Percentiles rank a stretch among this genome's conserved stretches.
These are phyloP conservation scores for Stenodera caucasica DNA, from an alignment of 2,888 invertebrate species.

Conservation along the genomic window DNA sequence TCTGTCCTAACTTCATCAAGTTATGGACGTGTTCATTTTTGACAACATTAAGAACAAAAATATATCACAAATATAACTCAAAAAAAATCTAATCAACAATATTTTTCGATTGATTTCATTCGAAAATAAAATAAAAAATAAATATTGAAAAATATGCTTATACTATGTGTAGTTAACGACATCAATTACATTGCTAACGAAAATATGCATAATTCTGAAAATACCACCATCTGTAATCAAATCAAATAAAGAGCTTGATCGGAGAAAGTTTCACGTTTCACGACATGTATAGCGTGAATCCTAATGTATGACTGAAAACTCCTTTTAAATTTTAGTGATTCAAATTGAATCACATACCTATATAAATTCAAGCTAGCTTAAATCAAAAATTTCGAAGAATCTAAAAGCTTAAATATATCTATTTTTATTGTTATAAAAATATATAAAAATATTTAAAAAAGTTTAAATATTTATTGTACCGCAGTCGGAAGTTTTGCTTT, in stretches of 20 bases:
- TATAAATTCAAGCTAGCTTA: neutral
- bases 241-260: conserved; percentile 24
- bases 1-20: conserved; percentile 23
- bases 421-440: too few species aligned
- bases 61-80: conserved; percentile 2
- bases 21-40: conserved; percentile 24
- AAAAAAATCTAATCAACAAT: conserved; percentile 19
- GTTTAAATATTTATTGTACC: too few species aligned
- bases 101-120: neutral
- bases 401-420: too few species aligned
- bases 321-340: neutral
- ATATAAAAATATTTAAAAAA: too few species aligned
- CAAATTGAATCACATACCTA: neutral
- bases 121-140: conserved; percentile 11
- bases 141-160: conserved; percentile 7
- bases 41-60: conserved; percentile 18
- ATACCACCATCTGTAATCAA: conserved; percentile 21
- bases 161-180: conserved; percentile 23
- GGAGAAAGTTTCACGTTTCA: conserved; percentile 14
- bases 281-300: neutral
- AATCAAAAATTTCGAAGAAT: too few species aligned
- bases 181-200: conserved; percentile 24
- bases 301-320: neutral
- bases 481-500: too few species aligned
- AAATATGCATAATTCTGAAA: conserved; percentile 25